Base-by-base conservation (phyloP, 2,888 invertebrate genomes). In the Cartodere bifasciata region DNA sequence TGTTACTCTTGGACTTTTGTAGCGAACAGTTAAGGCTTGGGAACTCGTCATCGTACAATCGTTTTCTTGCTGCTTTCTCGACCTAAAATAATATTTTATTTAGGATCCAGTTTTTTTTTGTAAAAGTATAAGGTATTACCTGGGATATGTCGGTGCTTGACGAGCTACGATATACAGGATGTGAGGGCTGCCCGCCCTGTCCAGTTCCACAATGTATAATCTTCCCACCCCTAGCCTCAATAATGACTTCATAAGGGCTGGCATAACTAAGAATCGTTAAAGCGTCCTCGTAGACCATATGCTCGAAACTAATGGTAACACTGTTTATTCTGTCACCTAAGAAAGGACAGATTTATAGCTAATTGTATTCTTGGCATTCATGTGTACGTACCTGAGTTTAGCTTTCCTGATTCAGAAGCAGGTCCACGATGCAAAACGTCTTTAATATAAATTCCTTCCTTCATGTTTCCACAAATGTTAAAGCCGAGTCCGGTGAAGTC, bases 271-370 rank as follows among this genome's bases (percentile, higher is more conserved):
- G 63, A 38, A 92, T 85, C 2, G 85, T 82, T 30, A 90, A 65
- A 0, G 91, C 91, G 50, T 92, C 91, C 53, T 90, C 88, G 50
- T 83, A 75, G 0, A 88, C 88, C 63, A 88, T 87, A 39, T 84
- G 84, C 31, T 80, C 75, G 56, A 90, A 86, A 50, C 81, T 83
- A 29, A 91, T 85, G 30, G 82, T 85, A 36, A 91, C 77, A 44
- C 81, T 80, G 44, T 80, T 73, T 43, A 92, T 87, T 42, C 85
- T 74, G 60, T 91, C 91, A 38, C 90, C 90, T 87, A n/a, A n/a
- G n/a, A n/a, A n/a, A n/a, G n/a, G n/a, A n/a, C 20, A 17, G 20
- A 17, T 17, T 7, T 17, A 9, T 17, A 7, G 20, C 20, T 7
- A 17, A 9, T 17, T 9, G 6, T 17, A 17, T 9, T 9, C 6